Conservation (phyloP, 2,113 vertebrate genomes). For the Panthera leo region DNA sequence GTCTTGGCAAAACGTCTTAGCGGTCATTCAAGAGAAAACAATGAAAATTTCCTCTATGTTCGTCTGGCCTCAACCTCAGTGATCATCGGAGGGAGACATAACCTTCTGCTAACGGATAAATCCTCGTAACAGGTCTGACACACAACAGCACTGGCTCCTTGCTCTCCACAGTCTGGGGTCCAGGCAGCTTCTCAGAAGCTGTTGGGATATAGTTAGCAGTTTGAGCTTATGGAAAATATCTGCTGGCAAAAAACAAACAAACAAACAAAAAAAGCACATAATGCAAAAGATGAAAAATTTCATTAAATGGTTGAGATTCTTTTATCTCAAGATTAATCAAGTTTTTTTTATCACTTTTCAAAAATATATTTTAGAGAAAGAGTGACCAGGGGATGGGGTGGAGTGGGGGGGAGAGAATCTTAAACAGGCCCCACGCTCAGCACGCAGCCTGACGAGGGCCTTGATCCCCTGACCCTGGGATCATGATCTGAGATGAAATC, state of each 20-base stretch:
- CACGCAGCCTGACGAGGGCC: no score
- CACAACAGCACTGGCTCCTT: background rate
- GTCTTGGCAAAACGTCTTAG: background rate
- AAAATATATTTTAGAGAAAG: no score
- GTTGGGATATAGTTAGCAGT: background rate
- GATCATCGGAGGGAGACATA: background rate
- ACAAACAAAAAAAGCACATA: background rate
- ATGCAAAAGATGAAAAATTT: background rate
- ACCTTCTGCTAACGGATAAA: background rate
- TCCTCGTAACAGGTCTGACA: background rate
- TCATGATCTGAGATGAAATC: no score
- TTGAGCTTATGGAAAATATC: background rate
- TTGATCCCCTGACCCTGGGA: no score
- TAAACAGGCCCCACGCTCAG: no score
- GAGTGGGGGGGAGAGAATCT: no score
- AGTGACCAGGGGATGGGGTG: no score
- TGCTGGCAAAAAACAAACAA: background rate
- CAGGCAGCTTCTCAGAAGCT: background rate
- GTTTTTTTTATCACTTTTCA: no score
- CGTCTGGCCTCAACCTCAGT: background rate
- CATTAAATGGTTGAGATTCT: no score
- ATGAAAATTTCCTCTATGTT: background rate
- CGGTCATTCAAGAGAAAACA: slow-evolving; percentile 9
- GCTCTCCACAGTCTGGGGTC: background rate
- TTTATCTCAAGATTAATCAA: background rate